Evolutionary conservation across 2,888 invertebrate species (phyloP).

Genomic region (Graphium colonna): DNA sequence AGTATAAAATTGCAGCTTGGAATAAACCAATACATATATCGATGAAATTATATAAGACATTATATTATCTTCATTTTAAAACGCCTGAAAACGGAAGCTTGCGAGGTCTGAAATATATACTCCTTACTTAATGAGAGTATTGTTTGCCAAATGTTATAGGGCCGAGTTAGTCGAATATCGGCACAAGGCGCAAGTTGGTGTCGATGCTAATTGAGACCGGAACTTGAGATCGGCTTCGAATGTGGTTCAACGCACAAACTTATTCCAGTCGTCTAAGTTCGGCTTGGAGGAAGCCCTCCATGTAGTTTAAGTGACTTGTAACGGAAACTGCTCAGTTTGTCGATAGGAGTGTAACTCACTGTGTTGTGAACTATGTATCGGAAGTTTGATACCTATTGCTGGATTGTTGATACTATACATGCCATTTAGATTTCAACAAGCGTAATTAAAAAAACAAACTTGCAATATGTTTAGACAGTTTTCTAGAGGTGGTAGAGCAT

Average conservation of each 20-base stretch:
- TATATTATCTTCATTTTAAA: no score
- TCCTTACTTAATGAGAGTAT: not conserved
- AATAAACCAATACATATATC: no score
- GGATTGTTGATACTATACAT: not conserved
- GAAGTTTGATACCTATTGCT: not conserved
- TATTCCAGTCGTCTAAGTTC: conserved; percentile 38
- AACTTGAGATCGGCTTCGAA: conserved; percentile 57
- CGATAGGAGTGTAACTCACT: conserved; percentile 38
- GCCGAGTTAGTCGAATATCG: conserved; percentile 30
- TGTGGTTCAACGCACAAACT: conserved; percentile 68
- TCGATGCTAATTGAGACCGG: conserved; percentile 55
- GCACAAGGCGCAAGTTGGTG: conserved; percentile 48
- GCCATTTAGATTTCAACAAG: no score
- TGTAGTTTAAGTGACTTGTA: conserved; percentile 8
- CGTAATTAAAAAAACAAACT: no score
- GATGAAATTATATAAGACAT: no score
- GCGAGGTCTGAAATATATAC: no score
- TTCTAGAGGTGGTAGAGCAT: no score
- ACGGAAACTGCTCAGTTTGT: conserved; percentile 25
- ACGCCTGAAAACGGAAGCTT: no score
- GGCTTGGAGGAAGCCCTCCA: not conserved
- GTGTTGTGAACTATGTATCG: not conserved
- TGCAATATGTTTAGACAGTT: no score
- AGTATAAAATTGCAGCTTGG: no score
- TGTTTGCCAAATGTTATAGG: conserved; percentile 4